These are phyloP conservation scores for Diplolepis rosae DNA, from an alignment of 2,888 invertebrate genomes.

Conservation along the genomic window DNA sequence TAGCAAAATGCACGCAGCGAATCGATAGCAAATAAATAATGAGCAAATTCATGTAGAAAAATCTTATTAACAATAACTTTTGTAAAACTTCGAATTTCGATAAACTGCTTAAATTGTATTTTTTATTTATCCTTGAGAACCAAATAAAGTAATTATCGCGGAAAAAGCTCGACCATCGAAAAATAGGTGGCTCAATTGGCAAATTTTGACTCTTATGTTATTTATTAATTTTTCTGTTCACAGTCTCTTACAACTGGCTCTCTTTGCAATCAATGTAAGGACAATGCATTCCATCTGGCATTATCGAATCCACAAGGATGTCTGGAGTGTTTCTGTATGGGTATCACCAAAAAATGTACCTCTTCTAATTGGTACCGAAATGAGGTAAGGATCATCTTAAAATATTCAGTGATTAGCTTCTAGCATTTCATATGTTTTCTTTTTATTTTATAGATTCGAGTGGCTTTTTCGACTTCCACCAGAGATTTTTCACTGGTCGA, in stretches of 20 bases:
- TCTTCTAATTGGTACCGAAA: constrained; percentile 86
- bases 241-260: constrained; percentile 84
- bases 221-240: constrained; percentile 50
- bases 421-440: neutral
- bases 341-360: constrained; percentile 86
- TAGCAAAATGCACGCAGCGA: too few relatives aligned
- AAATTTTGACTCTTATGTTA: neutral
- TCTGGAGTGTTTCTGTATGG: constrained; percentile 96
- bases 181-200: too few relatives aligned
- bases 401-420: neutral
- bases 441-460: constrained; percentile 72
- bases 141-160: too few relatives aligned
- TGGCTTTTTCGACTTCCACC: constrained; percentile 76
- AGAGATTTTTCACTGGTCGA: constrained; percentile 78
- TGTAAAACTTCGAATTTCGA: too few relatives aligned
- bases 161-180: too few relatives aligned
- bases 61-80: too few relatives aligned
- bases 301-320: constrained; percentile 89
- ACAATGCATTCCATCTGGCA: constrained; percentile 89
- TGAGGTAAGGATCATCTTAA: constrained; percentile 72
- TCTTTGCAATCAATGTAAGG: constrained; percentile 90
- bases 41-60: too few relatives aligned
- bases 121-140: too few relatives aligned
- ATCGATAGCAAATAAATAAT: too few relatives aligned
- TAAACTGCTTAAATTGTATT: too few relatives aligned